Evolutionary conservation across 2,113 vertebrate species (phyloP), one percentile per base, ranked within the genome.

Genomic region (Amblyornis subalaris): DNA sequence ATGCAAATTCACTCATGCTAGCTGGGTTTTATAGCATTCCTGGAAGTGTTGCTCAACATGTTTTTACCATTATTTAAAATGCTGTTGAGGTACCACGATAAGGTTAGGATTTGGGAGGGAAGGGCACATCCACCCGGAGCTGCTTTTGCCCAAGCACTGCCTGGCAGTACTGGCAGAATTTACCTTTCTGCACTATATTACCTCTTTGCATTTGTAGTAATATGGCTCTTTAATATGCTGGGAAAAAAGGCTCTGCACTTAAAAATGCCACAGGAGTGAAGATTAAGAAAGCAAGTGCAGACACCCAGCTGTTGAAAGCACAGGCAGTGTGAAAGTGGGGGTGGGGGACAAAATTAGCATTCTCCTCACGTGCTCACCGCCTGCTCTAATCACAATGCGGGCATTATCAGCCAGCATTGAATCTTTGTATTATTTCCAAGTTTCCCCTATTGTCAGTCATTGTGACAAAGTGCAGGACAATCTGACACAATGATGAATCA

Each of bases 401-500:
- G 98, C 98, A 97, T 97, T 98, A 98, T 98, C 98, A 98, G 97
- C 82, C 73, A 97, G 97, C 97, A 96, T 94, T 97, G 96, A 98
- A 98, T 98, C 98, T 98, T 97, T 97, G 97, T 97, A 97, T 98
- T 98, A 98, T 98, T 98, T 98, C 97, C 97, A 98, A 98, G 98
- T 98, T 98, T 98, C 98, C 97, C 97, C 98, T 96, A 97, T 96
- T 98, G 98, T 99, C 98, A 98, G 98, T 98, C 98, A 97, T 98
- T 98, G 98, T 98, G 98, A 98, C 97, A 98, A 98, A 98, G 98
- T 98, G 98, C 98, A 98, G 98, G 98, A 98, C 98, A 98, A 98
- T 97, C 98, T 98, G 98, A 98, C 98, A 99, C 97, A 98, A 99
- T 99, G 99, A 99, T 99, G 98, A 99, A 99, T 99, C 98, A 99